Percentiles rank a stretch among this genome's conserved stretches.
These are phyloP conservation scores for Patagioenas fasciata DNA, from an alignment of 2,113 vertebrate species.

Conservation along the genomic window DNA sequence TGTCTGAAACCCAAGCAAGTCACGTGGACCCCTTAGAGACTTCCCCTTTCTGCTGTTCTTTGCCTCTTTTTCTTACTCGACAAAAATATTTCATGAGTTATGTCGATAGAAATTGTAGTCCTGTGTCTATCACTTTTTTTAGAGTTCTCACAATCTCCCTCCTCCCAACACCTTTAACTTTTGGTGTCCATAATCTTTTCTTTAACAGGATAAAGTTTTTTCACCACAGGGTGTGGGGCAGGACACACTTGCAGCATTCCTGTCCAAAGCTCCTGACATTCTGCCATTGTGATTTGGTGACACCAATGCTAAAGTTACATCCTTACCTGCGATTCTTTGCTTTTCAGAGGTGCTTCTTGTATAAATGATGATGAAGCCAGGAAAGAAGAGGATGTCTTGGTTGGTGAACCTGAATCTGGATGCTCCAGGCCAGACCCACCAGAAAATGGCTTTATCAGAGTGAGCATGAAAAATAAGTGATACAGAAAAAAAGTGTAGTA, in stretches of 20 bases:
- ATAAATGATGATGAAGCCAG: constrained; percentile 84
- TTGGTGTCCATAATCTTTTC: not conserved
- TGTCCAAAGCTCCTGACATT: not conserved
- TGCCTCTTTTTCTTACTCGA: not conserved
- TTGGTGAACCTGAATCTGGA: constrained; percentile 78
- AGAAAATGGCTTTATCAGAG: constrained; percentile 84
- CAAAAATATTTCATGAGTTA: not conserved
- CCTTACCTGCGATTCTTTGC: not conserved
- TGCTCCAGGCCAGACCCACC: constrained; percentile 82
- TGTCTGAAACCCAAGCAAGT: not conserved
- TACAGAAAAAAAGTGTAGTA: not conserved
- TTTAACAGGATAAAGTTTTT: not conserved
- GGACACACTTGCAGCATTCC: not conserved
- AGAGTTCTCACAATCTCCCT: not conserved
- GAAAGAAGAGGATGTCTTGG: constrained; percentile 65
- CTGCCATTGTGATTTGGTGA: not conserved
- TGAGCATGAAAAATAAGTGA: constrained; percentile 47
- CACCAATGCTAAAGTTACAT: not conserved
- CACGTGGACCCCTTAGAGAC: not conserved
- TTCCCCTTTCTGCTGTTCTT: not conserved
- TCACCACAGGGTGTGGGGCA: accelerated
- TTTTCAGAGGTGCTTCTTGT: constrained; percentile 83
- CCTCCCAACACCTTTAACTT: not conserved
- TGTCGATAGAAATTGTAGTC: not conserved
- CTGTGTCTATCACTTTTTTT: not conserved